A percentile compares a stretch with the other conserved stretches of the same genome.
These are phyloP conservation scores for Brenthis daphne DNA, from an alignment of 2,888 invertebrate genomes.

Conservation along the genomic window DNA sequence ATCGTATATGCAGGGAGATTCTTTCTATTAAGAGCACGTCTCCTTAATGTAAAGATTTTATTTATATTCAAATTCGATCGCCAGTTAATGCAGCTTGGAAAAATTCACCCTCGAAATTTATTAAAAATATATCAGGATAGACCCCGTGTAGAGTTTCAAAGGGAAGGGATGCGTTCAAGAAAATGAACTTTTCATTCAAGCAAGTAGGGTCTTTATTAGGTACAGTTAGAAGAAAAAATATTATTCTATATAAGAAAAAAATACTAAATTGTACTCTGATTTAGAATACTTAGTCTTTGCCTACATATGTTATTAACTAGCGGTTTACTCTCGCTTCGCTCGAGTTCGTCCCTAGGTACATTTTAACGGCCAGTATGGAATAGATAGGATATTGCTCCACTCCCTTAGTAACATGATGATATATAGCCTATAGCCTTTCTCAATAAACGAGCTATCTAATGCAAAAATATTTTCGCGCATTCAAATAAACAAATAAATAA, in stretches of 20 bases:
- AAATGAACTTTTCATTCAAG: slow-evolving; percentile 66
- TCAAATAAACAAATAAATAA: no score
- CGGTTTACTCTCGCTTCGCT: no score
- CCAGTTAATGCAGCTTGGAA: slow-evolving; percentile 51
- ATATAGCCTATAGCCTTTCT: no score
- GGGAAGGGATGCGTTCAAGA: slow-evolving; percentile 63
- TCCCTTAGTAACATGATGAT: no score
- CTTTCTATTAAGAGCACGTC: slow-evolving; percentile 25
- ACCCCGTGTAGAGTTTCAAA: slow-evolving; percentile 62
- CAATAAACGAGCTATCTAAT: no score
- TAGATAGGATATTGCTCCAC: no score
- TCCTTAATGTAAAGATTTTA: slow-evolving; percentile 36
- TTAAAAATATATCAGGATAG: slow-evolving; percentile 55
- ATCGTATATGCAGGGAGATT: not conserved
- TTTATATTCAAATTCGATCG: slow-evolving; percentile 57
- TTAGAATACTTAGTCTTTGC: no score
- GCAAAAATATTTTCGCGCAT: no score
- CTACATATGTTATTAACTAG: no score
- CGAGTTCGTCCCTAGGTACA: no score
- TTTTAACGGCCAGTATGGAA: no score
- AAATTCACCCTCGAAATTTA: slow-evolving; percentile 49
- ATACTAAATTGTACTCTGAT: no score
- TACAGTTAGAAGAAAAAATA: slow-evolving; percentile 48
- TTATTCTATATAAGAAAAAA: not conserved
- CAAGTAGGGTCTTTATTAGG: slow-evolving; percentile 52